Percentiles rank a stretch among this genome's conserved stretches.
phyloP scores from a whole-genome alignment of 2,113 vertebrate genomes.

The Clarias gariepinus region DNA sequence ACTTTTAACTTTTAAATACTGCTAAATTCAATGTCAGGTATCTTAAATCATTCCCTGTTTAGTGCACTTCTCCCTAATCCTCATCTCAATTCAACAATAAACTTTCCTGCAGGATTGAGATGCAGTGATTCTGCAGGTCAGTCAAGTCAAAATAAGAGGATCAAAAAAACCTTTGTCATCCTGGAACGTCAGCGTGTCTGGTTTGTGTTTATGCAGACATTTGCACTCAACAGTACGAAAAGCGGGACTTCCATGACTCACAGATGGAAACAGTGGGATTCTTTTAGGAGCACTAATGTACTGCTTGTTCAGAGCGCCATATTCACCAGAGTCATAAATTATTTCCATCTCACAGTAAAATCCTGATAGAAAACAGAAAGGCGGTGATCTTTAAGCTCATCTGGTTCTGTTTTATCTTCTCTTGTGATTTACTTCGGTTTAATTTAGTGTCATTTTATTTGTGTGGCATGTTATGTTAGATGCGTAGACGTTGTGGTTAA shows the following conservation, averaged over 20 bases:
- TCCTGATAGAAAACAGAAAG: constrained; percentile 1
- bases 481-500: no score
- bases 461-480: no score
- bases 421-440: no score
- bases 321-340: neutral
- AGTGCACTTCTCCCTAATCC: neutral
- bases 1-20: no score
- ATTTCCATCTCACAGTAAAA: neutral
- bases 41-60: neutral
- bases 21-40: no score
- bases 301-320: neutral
- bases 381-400: neutral
- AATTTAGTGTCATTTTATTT: no score
- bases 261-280: neutral
- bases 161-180: neutral
- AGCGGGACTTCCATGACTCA: neutral
- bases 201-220: neutral
- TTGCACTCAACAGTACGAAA: neutral
- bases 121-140: neutral
- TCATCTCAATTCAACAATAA: neutral
- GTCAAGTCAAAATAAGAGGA: neutral
- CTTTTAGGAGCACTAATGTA: neutral
- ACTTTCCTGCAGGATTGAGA: neutral
- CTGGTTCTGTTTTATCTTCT: neutral
- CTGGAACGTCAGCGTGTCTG: neutral